Evolutionary conservation across 1,140 invertebrate species (phyloP), one percentile per base, ranked within the genome.

Genomic region (Papilio aristodemus): DNA sequence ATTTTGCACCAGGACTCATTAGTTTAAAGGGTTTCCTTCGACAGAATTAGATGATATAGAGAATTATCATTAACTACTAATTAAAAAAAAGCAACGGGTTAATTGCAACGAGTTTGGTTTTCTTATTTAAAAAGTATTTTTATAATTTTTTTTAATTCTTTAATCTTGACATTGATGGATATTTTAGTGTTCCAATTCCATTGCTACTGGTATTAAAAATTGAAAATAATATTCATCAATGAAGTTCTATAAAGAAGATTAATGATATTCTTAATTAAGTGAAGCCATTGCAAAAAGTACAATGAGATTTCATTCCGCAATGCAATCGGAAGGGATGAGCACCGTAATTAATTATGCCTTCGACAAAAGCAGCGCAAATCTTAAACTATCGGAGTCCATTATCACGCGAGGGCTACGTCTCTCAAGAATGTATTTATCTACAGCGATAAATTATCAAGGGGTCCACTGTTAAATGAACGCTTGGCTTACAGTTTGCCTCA

Each of bases 301-400:
- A 54, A 54, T 22, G 19, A 9, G 19, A 54, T 54, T 54, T 13
- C 19, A 54, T 54, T 54, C 46, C 9, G 46, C 22, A 22, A 54
- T 54, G 46, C 46, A 54, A 54, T 54, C 19, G 46, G 46, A 54
- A 54, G 19, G 46, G 46, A 54, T 54, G 46, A 54, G 46, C 19
- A 54, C 46, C 46, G 46, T 54, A 17, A 54, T 54, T 54, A 22
- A 54, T 54, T 54, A 54, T 54, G 46, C 19, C 46, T 50, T 50
- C 46, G 46, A 50, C 46, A 50, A 50, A 50, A 22, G 46, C 46
- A 50, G 46, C 46, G 46, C 46, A 50, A 22, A 50, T 50, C 46
- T 50, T 22, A 9, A 17, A 19, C 46, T 10, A 22, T 50, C 46
- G 46, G 19, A 50, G 46, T 50, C 46, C 19, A 50, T 50, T 50